phyloP scores from a whole-genome alignment of 1,140 invertebrate genomes.

The Pachyrhynchus sulphureomaculatus region DNA sequence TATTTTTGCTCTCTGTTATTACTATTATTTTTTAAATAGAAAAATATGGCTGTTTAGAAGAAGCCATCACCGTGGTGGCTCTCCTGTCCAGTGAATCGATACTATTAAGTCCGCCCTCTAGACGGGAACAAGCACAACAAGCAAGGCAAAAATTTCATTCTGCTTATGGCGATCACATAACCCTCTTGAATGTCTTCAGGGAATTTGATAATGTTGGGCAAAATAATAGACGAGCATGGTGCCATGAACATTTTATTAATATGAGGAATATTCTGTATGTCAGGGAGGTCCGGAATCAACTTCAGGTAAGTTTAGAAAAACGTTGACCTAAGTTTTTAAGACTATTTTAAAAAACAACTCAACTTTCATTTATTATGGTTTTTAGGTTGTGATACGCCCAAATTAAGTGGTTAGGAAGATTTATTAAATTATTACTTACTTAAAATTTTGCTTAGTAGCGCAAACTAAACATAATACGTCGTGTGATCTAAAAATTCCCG shows the following conservation, averaged over 20 bases:
- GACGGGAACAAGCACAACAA: conserved; percentile 67
- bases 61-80: conserved; percentile 67
- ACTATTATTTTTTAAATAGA: conserved; percentile 41
- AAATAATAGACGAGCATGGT: conserved; percentile 81
- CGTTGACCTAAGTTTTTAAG: too few relatives aligned
- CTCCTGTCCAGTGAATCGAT: conserved; percentile 62
- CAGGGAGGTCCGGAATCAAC: conserved; percentile 77
- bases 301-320: conserved; percentile 55
- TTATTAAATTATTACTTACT: too few relatives aligned
- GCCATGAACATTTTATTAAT: conserved; percentile 87
- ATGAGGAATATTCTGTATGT: conserved; percentile 83
- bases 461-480: too few relatives aligned
- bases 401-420: too few relatives aligned
- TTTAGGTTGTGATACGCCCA: too few relatives aligned
- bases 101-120: conserved; percentile 58
- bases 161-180: conserved; percentile 89
- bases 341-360: too few relatives aligned
- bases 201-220: conserved; percentile 71
- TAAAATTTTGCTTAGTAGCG: too few relatives aligned
- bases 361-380: too few relatives aligned
- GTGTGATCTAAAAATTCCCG: too few relatives aligned
- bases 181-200: conserved; percentile 85
- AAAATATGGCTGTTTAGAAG: conserved; percentile 80
- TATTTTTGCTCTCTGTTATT: background rate
- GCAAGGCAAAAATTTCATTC: conserved; percentile 81